Conservation (phyloP, 92 coral and sea anemone genomes). For the Epizoanthus rinbou region DNA sequence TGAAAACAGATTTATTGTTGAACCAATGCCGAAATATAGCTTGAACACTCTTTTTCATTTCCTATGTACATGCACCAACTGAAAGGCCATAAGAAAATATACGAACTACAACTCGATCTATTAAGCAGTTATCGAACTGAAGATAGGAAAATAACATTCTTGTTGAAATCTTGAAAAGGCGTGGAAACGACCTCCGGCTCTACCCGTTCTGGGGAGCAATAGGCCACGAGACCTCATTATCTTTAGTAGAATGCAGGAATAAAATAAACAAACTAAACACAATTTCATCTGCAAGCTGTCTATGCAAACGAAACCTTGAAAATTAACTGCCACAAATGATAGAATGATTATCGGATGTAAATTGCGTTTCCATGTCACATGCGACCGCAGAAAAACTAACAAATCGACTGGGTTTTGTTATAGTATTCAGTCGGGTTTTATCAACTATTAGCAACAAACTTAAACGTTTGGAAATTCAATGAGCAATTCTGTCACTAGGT, state of each 20-base stretch:
- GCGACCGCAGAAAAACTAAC: neutral
- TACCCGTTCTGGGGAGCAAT: too few species aligned
- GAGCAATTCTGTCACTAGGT: neutral
- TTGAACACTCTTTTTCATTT: neutral
- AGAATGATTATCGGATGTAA: slow-evolving; percentile 14
- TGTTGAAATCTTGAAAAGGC: neutral
- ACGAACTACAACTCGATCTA: neutral
- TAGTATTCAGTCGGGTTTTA: neutral
- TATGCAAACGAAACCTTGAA: slow-evolving; percentile 39
- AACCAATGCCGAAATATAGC: neutral
- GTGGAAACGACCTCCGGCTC: neutral
- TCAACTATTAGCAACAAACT: neutral
- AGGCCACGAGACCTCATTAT: slow-evolving; percentile 5
- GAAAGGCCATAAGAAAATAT: neutral
- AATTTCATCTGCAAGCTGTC: slow-evolving; percentile 36
- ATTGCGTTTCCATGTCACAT: slow-evolving; percentile 15
- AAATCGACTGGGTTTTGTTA: slow-evolving; percentile 12
- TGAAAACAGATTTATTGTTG: neutral
- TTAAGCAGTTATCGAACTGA: neutral
- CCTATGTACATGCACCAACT: neutral
- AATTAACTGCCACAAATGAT: slow-evolving; percentile 39
- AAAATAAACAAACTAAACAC: slow-evolving; percentile 30
- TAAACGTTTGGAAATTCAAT: neutral
- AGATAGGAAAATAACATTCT: neutral
- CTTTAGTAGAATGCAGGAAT: slow-evolving; percentile 21